A percentile compares a stretch with the other conserved stretches of the same genome.
phyloP scores from a whole-genome alignment of 2,888 invertebrate species.

The Syritta pipiens region DNA sequence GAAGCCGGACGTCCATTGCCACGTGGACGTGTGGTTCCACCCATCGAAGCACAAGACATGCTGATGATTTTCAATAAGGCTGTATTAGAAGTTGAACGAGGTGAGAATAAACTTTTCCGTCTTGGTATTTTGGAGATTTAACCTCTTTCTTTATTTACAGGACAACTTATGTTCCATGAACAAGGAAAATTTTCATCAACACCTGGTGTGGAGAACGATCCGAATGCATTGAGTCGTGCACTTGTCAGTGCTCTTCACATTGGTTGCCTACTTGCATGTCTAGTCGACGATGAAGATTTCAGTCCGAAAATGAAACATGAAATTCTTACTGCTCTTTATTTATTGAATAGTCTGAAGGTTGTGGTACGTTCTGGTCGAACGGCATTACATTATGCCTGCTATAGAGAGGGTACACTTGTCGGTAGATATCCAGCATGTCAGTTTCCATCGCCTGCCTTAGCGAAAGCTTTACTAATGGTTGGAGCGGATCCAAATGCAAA shows the following conservation, averaged over 20 bases:
- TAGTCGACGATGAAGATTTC: constrained; percentile 82
- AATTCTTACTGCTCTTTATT: constrained; percentile 87
- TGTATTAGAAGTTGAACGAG: constrained; percentile 85
- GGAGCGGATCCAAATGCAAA: constrained; percentile 90
- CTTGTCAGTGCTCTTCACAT: constrained; percentile 92
- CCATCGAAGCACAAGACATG: constrained; percentile 90
- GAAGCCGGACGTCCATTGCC: constrained; percentile 87
- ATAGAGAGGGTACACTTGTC: constrained; percentile 86
- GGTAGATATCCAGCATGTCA: constrained; percentile 85
- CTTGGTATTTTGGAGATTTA: background rate
- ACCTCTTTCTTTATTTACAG: constrained; percentile 74
- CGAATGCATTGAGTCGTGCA: constrained; percentile 88
- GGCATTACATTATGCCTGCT: constrained; percentile 91
- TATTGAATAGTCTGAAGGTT: constrained; percentile 87
- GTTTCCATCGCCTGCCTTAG: constrained; percentile 85
- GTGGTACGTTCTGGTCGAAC: constrained; percentile 84
- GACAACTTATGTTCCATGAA: constrained; percentile 82
- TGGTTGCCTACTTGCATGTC: constrained; percentile 86
- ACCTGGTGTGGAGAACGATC: constrained; percentile 85
- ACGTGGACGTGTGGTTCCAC: constrained; percentile 87
- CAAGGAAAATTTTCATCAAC: constrained; percentile 76
- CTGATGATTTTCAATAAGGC: constrained; percentile 91
- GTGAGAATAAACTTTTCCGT: constrained; percentile 53
- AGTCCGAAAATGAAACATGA: constrained; percentile 80
- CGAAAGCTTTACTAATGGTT: constrained; percentile 87